Conservation (phyloP, 2,797 vertebrate genomes). For the Pogoniulus pusillus region DNA sequence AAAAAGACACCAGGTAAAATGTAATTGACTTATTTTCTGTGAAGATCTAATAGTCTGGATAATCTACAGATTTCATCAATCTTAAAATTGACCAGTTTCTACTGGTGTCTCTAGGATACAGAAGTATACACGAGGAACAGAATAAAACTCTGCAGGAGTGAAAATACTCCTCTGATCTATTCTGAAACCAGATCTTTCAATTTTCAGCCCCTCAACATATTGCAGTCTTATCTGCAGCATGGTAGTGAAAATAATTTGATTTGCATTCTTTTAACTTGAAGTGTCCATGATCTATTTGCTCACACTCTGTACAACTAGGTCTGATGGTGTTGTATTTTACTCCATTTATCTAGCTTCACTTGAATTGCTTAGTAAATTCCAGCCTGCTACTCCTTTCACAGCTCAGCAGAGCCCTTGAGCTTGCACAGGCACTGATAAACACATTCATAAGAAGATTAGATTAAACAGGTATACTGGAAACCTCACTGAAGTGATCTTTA, state of each 20-base stretch:
- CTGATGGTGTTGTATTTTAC: neutral
- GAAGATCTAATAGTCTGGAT: neutral
- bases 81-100: neutral
- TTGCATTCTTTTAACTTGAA: neutral
- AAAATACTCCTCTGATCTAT: neutral
- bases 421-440: neutral
- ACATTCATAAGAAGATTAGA: neutral
- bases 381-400: neutral
- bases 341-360: neutral
- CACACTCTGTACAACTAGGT: neutral
- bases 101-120: neutral
- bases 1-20: neutral
- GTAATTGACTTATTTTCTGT: neutral
- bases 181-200: neutral
- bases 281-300: neutral
- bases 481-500: neutral
- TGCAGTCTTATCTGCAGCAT: neutral
- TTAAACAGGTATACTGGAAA: neutral
- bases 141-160: neutral
- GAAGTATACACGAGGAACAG: neutral
- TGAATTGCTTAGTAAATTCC: neutral
- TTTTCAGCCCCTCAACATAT: neutral
- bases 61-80: neutral
- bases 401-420: neutral
- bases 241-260: neutral